These are phyloP conservation scores for Tyrannus savana DNA, from an alignment of 2,113 vertebrate species.

Conservation along the genomic window DNA sequence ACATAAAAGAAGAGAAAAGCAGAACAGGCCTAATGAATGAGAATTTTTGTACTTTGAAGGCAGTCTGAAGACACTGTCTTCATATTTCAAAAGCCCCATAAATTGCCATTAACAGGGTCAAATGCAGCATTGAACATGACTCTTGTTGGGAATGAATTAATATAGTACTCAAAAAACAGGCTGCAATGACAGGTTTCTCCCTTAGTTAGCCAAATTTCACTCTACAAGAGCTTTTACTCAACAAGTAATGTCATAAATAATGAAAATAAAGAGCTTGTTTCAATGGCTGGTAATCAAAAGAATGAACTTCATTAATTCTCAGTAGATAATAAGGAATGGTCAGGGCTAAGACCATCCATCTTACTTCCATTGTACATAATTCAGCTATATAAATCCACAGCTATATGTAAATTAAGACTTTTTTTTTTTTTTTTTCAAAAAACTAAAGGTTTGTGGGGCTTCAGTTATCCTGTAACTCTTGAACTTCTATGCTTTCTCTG, in stretches of 20 bases:
- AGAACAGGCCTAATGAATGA: background rate
- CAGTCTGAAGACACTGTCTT: background rate
- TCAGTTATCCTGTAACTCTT: background rate
- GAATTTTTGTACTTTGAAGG: slow-evolving; percentile 25
- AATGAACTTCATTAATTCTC: background rate
- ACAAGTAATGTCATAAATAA: background rate
- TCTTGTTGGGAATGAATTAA: background rate
- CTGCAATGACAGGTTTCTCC: background rate
- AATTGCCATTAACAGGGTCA: slow-evolving; percentile 1
- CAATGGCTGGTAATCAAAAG: background rate
- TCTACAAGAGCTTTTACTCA: background rate
- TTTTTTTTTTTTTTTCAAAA: background rate
- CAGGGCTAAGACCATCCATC: background rate
- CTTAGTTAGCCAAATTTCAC: background rate
- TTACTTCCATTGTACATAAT: background rate
- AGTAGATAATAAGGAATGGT: background rate
- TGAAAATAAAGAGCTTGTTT: background rate
- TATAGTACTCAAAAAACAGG: background rate
- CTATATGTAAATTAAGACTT: background rate
- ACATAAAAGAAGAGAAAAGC: slow-evolving; percentile 29
- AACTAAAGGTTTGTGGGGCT: background rate
- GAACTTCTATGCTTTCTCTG: background rate
- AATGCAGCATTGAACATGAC: background rate
- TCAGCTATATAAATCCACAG: background rate
- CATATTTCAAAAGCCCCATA: slow-evolving; percentile 24